Evolutionary conservation across 2,888 invertebrate genomes (phyloP).

Genomic region (Enchytraeus crypticus): DNA sequence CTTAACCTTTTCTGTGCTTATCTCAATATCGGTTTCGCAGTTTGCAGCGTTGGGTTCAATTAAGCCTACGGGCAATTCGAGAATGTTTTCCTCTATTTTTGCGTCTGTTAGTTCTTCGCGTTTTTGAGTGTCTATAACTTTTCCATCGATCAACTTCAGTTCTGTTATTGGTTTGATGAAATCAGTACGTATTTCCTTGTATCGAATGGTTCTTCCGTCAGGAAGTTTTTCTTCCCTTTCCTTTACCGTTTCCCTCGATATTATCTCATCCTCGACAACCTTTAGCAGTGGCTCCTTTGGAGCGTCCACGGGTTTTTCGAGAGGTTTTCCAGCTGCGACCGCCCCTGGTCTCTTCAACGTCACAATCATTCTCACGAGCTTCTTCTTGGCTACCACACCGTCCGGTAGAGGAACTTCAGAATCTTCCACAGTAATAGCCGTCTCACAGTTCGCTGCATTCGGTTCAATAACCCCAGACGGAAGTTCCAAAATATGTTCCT

Average conservation of each 20-base stretch:
- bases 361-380: conserved; percentile 4
- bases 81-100: conserved; percentile 6
- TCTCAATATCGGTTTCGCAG: conserved; percentile 1
- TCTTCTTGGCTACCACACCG: conserved; percentile 3
- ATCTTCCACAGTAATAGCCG: not conserved
- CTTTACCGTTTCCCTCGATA: not conserved
- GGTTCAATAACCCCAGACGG: conserved; percentile 9
- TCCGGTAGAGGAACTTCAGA: conserved; percentile 3
- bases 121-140: conserved; percentile 2
- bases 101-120: not conserved
- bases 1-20: not conserved
- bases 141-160: not conserved
- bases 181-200: not conserved
- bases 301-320: not conserved
- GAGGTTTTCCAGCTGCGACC: not conserved
- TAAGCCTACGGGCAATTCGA: conserved; percentile 1
- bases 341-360: not conserved
- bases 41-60: conserved; percentile 6
- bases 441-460: conserved; percentile 5
- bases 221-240: conserved; percentile 5
- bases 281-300: not conserved
- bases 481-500: conserved; percentile 5
- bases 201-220: not conserved
- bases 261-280: conserved; percentile 1
- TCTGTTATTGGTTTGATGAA: conserved; percentile 7